Evolutionary conservation across 2,888 invertebrate genomes (phyloP).

Genomic region (Hirtodrosophila confusa): DNA sequence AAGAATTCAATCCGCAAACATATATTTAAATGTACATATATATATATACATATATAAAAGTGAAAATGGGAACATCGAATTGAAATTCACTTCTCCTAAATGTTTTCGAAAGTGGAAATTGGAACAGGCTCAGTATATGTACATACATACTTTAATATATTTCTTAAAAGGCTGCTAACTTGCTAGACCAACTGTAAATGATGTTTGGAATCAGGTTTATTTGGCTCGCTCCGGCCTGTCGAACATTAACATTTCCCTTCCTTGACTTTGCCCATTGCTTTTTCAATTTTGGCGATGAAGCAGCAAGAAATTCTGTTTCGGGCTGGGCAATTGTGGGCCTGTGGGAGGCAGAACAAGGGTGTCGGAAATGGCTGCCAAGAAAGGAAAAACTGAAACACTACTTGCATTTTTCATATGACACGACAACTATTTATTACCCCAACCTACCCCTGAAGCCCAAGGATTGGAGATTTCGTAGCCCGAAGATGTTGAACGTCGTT

Average conservation of each 20-base stretch:
- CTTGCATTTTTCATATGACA: slow-evolving; percentile 76
- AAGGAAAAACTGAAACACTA: slow-evolving; percentile 67
- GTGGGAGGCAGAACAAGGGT: slow-evolving; percentile 15
- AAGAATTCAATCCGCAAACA: no score
- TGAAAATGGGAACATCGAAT: no score
- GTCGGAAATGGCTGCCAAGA: slow-evolving; percentile 38
- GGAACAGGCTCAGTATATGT: no score
- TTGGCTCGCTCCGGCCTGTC: slow-evolving; percentile 18
- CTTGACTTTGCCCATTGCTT: slow-evolving; percentile 34
- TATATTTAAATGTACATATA: no score
- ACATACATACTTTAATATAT: no score
- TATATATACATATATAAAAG: no score
- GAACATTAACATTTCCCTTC: slow-evolving; percentile 43
- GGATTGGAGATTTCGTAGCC: slow-evolving; percentile 14
- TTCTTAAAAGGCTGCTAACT: no score
- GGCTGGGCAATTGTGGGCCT: slow-evolving; percentile 37
- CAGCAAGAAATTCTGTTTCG: slow-evolving; percentile 46
- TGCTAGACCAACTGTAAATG: slow-evolving; percentile 19
- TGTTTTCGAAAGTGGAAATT: no score
- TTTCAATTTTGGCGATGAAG: slow-evolving; percentile 75
- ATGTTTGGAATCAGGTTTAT: slow-evolving; percentile 8
- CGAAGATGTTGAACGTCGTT: slow-evolving; percentile 46
- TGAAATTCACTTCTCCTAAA: no score
- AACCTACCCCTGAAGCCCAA: slow-evolving; percentile 23
- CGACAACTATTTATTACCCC: slow-evolving; percentile 73